Evolutionary conservation across 2,888 invertebrate genomes (phyloP).

Genomic region (Cosmia trapezina): DNA sequence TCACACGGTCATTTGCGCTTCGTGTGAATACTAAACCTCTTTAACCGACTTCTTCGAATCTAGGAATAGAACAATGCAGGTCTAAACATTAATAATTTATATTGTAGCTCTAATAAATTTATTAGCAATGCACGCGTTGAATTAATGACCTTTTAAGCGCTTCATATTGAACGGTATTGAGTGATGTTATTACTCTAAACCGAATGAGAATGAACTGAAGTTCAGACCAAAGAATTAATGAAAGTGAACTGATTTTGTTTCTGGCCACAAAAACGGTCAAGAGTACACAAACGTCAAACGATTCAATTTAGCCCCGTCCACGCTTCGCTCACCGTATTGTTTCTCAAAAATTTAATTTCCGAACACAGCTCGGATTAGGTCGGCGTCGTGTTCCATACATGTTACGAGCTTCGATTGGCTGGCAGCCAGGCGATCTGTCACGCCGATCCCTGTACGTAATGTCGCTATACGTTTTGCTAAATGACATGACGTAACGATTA

Average conservation of each 20-base stretch:
- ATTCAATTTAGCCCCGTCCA: slow-evolving; percentile 43
- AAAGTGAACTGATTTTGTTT: background rate
- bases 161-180: slow-evolving; percentile 10
- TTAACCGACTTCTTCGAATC: slow-evolving; percentile 50
- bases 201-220: slow-evolving; percentile 12
- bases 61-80: slow-evolving; percentile 60
- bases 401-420: slow-evolving; percentile 49
- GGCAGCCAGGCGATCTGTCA: slow-evolving; percentile 56
- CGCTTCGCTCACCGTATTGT: slow-evolving; percentile 31
- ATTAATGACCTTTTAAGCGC: slow-evolving; percentile 49
- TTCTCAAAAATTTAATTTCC: slow-evolving; percentile 67
- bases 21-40: slow-evolving; percentile 49
- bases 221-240: slow-evolving; percentile 9
- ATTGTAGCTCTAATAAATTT: slow-evolving; percentile 49
- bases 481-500: slow-evolving; percentile 56
- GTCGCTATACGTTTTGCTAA: slow-evolving; percentile 51
- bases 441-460: slow-evolving; percentile 37
- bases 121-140: slow-evolving; percentile 48
- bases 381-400: slow-evolving; percentile 36
- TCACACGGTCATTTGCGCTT: slow-evolving; percentile 35
- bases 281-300: slow-evolving; percentile 31
- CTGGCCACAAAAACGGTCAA: background rate
- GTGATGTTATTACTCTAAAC: slow-evolving; percentile 3
- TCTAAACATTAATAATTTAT: slow-evolving; percentile 61
- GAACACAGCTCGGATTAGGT: slow-evolving; percentile 43